A percentile compares a stretch with the other conserved stretches of the same genome.
phyloP scores from a whole-genome alignment of 2,888 invertebrate genomes.

The Acleris literana region DNA sequence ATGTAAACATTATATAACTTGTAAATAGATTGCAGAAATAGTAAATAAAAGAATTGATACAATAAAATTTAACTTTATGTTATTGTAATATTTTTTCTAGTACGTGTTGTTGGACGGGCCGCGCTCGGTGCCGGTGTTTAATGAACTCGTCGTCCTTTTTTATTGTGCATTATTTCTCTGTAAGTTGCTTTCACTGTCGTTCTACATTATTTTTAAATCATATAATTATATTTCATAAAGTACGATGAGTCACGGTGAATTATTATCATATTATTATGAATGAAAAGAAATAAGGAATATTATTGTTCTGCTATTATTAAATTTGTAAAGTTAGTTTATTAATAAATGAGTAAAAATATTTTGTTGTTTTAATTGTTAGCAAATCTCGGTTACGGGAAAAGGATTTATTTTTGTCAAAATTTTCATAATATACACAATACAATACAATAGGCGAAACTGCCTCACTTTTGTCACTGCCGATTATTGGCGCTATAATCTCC shows the following conservation, averaged over 20 bases:
- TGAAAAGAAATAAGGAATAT: constrained; percentile 84
- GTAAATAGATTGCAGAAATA: constrained; percentile 79
- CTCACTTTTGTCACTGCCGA: too few relatives aligned
- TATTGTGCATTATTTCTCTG: constrained; percentile 79
- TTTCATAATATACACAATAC: too few relatives aligned
- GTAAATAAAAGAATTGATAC: constrained; percentile 78
- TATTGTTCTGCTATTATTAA: constrained; percentile 84
- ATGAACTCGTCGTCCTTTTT: constrained; percentile 63
- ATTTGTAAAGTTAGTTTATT: constrained; percentile 85
- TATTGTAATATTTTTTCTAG: constrained; percentile 77
- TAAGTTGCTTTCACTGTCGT: constrained; percentile 83
- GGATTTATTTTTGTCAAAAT: too few relatives aligned
- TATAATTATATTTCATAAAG: constrained; percentile 82
- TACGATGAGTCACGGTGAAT: constrained; percentile 79
- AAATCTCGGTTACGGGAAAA: too few relatives aligned
- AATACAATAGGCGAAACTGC: too few relatives aligned
- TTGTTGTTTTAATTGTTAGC: constrained; percentile 60
- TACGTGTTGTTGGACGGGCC: constrained; percentile 55
- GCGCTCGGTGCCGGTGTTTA: constrained; percentile 56
- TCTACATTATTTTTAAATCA: constrained; percentile 82
- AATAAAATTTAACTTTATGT: constrained; percentile 77
- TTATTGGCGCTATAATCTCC: too few relatives aligned
- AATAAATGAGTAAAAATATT: constrained; percentile 80
- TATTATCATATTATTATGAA: constrained; percentile 82
- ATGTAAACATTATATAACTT: constrained; percentile 78